A percentile compares a stretch with the other conserved stretches of the same genome.
Conservation (phyloP, 2,113 vertebrate species). For the Ancistrus triradiatus region DNA sequence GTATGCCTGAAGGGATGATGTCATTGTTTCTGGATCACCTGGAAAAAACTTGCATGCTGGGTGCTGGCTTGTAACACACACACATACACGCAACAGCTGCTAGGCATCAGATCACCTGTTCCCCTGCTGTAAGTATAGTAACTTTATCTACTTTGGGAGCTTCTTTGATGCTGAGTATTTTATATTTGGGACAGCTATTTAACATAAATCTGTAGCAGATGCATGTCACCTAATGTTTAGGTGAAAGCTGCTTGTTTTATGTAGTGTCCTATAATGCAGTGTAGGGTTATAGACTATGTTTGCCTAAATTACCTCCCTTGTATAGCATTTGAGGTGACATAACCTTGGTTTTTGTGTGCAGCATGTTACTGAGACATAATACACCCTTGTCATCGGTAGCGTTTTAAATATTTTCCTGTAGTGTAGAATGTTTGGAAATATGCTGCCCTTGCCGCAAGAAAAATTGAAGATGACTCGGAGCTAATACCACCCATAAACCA, state of each 20-base stretch:
- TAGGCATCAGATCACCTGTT: constrained; percentile 17
- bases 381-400: too few relatives aligned
- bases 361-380: too few relatives aligned
- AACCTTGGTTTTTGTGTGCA: too few relatives aligned
- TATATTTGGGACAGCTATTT: too few relatives aligned
- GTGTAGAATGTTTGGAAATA: constrained; percentile 7
- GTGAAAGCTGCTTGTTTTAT: too few relatives aligned
- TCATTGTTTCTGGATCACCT: constrained; percentile 69
- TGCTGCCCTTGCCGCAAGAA: not conserved
- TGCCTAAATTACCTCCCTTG: too few relatives aligned
- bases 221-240: constrained; percentile 22
- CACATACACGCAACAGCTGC: constrained; percentile 36
- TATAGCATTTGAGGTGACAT: too few relatives aligned
- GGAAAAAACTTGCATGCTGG: constrained; percentile 45
- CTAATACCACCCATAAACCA: not conserved
- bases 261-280: too few relatives aligned
- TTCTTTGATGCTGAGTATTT: constrained; percentile 1
- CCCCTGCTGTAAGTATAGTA: constrained; percentile 30
- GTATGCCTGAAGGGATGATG: constrained; percentile 63
- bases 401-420: too few relatives aligned
- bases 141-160: not conserved
- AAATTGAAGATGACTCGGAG: constrained; percentile 11
- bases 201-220: constrained; percentile 2
- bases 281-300: too few relatives aligned
- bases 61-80: constrained; percentile 13